phyloP scores from a whole-genome alignment of 2,888 invertebrate genomes.

The Orthosia gracilis region DNA sequence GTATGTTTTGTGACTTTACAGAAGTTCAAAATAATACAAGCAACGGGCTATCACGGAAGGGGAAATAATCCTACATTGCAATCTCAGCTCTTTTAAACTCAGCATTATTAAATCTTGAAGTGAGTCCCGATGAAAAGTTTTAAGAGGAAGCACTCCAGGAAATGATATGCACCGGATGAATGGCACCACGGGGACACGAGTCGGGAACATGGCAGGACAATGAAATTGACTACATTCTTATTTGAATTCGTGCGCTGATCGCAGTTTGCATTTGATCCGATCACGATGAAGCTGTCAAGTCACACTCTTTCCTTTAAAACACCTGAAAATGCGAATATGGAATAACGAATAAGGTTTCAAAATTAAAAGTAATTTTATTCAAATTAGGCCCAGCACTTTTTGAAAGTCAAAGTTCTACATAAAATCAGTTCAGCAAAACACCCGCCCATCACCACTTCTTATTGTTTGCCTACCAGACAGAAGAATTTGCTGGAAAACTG shows the following conservation, averaged over 20 bases:
- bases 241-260: not conserved
- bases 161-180: conserved; percentile 10
- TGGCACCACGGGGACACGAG: not conserved
- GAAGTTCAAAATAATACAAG: not conserved
- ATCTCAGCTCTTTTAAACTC: not conserved
- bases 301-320: not conserved
- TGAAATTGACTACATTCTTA: conserved; percentile 24
- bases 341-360: not conserved
- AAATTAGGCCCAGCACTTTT: no score
- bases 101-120: not conserved
- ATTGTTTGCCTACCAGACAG: no score
- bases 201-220: not conserved
- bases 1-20: not conserved
- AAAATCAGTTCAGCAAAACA: no score
- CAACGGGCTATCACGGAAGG: not conserved
- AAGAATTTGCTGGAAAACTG: no score
- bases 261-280: not conserved
- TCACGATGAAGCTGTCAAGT: not conserved
- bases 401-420: no score
- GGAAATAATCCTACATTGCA: not conserved
- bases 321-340: not conserved
- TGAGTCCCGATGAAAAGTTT: not conserved
- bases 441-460: no score
- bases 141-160: conserved; percentile 3
- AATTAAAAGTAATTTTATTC: no score